Conservation (phyloP, 64 coral and sea anemone genomes). For the Dendrophyllia cribrosa region DNA sequence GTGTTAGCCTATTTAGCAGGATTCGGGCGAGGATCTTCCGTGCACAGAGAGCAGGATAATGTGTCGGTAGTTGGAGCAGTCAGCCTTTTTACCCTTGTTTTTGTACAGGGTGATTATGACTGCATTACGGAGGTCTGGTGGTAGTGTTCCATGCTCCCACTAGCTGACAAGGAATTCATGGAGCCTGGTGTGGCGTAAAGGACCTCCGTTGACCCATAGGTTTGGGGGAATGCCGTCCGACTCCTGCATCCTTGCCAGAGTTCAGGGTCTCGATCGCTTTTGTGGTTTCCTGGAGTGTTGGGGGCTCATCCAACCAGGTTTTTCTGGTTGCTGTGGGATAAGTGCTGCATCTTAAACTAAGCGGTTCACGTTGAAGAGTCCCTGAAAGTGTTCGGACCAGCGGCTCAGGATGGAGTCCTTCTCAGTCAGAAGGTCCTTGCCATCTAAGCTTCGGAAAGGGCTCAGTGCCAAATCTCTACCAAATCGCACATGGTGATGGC, state of each 20-base stretch:
- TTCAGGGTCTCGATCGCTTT: slow-evolving; percentile 16
- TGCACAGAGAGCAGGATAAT: slow-evolving; percentile 20
- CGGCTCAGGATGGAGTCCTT: slow-evolving; percentile 35
- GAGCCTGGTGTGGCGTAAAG: slow-evolving; percentile 9
- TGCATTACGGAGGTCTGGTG: slow-evolving; percentile 23
- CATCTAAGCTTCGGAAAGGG: slow-evolving; percentile 8
- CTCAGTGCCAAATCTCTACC: too few relatives aligned
- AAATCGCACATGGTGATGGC: too few relatives aligned
- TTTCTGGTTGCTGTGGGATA: not conserved
- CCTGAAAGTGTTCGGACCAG: slow-evolving; percentile 48
- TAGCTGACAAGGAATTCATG: slow-evolving; percentile 6
- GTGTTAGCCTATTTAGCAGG: slow-evolving; percentile 5
- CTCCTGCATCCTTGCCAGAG: slow-evolving; percentile 6
- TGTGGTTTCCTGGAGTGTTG: not conserved
- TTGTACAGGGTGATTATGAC: slow-evolving; percentile 18
- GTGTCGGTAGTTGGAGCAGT: not conserved
- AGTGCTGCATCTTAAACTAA: not conserved
- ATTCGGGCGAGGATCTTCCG: slow-evolving; percentile 38
- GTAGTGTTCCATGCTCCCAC: not conserved
- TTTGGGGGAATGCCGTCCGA: slow-evolving; percentile 27
- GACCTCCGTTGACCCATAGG: not conserved
- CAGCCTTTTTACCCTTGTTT: not conserved
- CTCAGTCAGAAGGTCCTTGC: slow-evolving; percentile 29
- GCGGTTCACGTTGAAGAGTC: slow-evolving; percentile 13
- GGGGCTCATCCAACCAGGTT: slow-evolving; percentile 8